Evolutionary conservation across 1,140 invertebrate species (phyloP).

Genomic region (Euwallacea fornicatus): DNA sequence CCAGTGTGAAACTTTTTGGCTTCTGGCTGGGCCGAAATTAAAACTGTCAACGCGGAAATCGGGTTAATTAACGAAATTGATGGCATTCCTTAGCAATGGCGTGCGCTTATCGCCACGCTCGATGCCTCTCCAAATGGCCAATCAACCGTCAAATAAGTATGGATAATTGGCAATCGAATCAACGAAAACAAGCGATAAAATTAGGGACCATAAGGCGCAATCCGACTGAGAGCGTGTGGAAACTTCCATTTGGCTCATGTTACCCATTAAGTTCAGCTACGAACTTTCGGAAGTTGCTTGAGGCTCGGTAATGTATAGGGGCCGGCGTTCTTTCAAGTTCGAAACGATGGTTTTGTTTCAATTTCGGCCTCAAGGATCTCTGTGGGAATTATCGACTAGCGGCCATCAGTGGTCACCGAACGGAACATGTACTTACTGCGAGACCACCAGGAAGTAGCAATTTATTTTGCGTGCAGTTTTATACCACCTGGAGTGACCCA

Average conservation of each 20-base stretch:
- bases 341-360: not conserved
- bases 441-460: not conserved
- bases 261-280: not conserved
- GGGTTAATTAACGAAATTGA: slow-evolving; percentile 24
- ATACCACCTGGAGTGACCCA: not conserved
- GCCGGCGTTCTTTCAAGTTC: too few relatives aligned
- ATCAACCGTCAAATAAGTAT: not conserved
- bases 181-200: not conserved
- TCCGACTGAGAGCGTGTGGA: not conserved
- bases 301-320: too few relatives aligned
- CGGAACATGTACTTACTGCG: not conserved
- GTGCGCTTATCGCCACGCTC: slow-evolving; percentile 2
- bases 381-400: not conserved
- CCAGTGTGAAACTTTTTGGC: not conserved
- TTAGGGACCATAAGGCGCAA: not conserved
- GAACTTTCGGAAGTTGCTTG: not conserved
- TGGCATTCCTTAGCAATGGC: slow-evolving; percentile 15
- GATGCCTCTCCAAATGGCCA: not conserved
- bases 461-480: not conserved
- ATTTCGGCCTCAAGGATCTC: not conserved
- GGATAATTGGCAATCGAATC: not conserved
- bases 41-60: slow-evolving; percentile 18
- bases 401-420: not conserved
- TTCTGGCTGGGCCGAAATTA: slow-evolving; percentile 6
- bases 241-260: not conserved